These are phyloP conservation scores for Temnothorax curvispinosus DNA, from an alignment of 1,140 invertebrate species.

Conservation along the genomic window DNA sequence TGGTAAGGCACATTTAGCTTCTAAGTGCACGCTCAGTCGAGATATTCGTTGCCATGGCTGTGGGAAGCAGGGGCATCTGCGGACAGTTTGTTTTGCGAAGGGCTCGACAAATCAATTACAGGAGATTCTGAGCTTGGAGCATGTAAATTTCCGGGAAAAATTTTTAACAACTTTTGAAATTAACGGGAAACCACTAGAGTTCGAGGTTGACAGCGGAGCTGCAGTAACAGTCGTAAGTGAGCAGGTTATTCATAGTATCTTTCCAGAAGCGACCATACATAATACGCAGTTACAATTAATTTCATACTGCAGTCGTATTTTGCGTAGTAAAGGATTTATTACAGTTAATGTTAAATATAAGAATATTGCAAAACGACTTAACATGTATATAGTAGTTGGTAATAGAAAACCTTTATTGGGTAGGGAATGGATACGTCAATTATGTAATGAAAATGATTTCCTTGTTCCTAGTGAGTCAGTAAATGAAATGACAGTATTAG, in stretches of 20 bases:
- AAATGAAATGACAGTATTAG: not conserved
- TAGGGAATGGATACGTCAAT: constrained; percentile 19
- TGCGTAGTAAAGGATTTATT: not conserved
- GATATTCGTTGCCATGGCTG: not conserved
- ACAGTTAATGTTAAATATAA: not conserved
- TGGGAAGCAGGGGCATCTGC: not conserved
- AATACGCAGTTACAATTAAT: not conserved
- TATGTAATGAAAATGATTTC: not conserved
- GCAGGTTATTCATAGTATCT: not conserved
- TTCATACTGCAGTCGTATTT: not conserved
- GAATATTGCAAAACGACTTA: not conserved
- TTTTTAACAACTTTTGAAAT: not conserved
- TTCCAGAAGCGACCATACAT: not conserved
- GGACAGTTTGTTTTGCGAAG: not conserved
- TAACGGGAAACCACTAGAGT: not conserved
- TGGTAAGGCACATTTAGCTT: not conserved
- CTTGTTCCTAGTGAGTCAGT: not conserved
- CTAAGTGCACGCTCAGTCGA: not conserved
- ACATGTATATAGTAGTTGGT: not conserved
- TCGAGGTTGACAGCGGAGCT: constrained; percentile 17
- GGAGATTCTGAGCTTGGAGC: not conserved
- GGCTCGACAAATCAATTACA: not conserved
- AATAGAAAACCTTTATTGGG: not conserved
- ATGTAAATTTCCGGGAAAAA: not conserved
- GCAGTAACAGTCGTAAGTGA: not conserved